Conservation (phyloP, 1,140 invertebrate genomes). For the Philopotamus ludificatus region DNA sequence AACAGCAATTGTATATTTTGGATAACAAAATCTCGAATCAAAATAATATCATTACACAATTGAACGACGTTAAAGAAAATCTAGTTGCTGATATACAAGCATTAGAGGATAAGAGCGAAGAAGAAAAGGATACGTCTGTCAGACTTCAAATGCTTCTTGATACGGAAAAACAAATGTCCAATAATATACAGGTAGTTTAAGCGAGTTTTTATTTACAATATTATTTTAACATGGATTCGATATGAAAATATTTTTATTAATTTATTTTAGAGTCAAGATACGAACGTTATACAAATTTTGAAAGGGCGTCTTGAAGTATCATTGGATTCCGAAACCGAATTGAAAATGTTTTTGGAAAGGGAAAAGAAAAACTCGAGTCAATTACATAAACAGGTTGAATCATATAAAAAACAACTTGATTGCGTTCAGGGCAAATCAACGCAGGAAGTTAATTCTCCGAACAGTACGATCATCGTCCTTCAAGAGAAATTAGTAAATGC, state of each 20-base stretch:
- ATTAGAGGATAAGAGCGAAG: slow-evolving; percentile 45
- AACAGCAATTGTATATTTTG: slow-evolving; percentile 46
- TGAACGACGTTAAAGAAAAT: slow-evolving; percentile 50
- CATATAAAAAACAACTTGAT: slow-evolving; percentile 31
- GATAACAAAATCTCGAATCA: slow-evolving; percentile 49
- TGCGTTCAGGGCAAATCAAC: slow-evolving; percentile 5
- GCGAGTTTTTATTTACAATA: slow-evolving; percentile 4
- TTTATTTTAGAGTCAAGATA: slow-evolving; percentile 56
- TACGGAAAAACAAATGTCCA: slow-evolving; percentile 48
- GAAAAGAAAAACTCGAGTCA: slow-evolving; percentile 57
- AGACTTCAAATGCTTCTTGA: slow-evolving; percentile 49
- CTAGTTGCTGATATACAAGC: slow-evolving; percentile 46
- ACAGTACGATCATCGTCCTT: slow-evolving; percentile 3
- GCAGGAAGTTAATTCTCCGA: neutral
- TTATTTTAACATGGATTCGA: neutral
- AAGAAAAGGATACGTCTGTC: slow-evolving; percentile 48
- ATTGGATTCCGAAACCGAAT: slow-evolving; percentile 61
- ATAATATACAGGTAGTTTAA: slow-evolving; percentile 46
- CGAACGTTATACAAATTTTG: slow-evolving; percentile 62
- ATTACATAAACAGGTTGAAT: slow-evolving; percentile 49
- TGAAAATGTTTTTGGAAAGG: slow-evolving; percentile 60
- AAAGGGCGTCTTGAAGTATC: slow-evolving; percentile 61
- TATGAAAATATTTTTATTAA: slow-evolving; percentile 1
- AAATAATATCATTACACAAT: slow-evolving; percentile 50
- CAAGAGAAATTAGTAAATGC: slow-evolving; percentile 26